Conservation (phyloP, 2,113 vertebrate genomes). For the Neolamprologus modestus region DNA sequence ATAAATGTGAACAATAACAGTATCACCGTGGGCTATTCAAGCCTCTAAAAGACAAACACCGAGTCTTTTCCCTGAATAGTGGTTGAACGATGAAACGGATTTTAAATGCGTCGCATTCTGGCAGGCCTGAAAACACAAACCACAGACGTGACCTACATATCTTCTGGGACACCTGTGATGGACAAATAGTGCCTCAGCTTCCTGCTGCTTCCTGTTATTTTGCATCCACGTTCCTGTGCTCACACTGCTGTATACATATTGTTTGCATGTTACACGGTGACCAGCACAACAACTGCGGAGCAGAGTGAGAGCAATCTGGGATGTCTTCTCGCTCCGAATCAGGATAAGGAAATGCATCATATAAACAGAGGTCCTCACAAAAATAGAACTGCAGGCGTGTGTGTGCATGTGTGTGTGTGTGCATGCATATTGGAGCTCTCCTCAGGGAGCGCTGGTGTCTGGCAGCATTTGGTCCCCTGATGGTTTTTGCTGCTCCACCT, state of each 20-base stretch:
- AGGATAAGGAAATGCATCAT: neutral
- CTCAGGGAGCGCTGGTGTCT: slow-evolving; percentile 28
- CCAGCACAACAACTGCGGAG: neutral
- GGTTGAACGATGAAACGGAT: neutral
- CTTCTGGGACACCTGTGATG: neutral
- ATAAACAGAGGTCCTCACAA: neutral
- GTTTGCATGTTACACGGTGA: neutral
- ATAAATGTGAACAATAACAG: neutral
- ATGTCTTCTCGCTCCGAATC: neutral
- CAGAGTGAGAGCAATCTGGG: neutral
- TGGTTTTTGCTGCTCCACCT: neutral
- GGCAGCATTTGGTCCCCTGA: slow-evolving; percentile 38
- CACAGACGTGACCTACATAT: slow-evolving; percentile 10
- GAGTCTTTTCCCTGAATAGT: neutral
- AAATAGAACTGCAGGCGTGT: neutral
- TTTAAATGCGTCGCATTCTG: neutral
- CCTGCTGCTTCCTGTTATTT: slow-evolving; percentile 29
- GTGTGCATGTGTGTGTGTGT: neutral
- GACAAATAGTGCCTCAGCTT: neutral
- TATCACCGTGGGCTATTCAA: neutral
- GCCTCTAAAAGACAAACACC: neutral
- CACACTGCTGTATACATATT: neutral
- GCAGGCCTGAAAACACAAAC: neutral
- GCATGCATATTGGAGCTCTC: neutral
- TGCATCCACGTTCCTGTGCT: neutral